phyloP scores from a whole-genome alignment of 2,113 vertebrate species.

The Eclectus roratus region DNA sequence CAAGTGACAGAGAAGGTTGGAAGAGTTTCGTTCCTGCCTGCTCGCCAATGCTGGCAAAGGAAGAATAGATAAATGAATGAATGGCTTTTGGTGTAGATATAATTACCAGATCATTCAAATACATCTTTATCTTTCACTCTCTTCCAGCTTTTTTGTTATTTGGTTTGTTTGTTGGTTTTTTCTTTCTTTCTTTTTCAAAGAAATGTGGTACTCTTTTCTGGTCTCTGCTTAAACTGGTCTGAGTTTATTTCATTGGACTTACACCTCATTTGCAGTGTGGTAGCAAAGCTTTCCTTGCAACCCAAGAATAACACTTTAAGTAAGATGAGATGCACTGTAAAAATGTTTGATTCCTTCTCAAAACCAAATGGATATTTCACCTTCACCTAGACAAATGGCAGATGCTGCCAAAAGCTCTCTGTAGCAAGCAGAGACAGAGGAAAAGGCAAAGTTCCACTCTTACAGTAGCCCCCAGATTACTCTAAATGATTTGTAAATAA shows the following conservation, averaged over 20 bases:
- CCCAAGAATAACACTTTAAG: background rate
- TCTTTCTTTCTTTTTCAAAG: background rate
- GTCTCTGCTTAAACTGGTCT: background rate
- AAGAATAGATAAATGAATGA: background rate
- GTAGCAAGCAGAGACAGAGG: background rate
- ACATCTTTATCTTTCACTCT: background rate
- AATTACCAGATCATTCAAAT: conserved; percentile 23
- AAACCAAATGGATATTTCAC: background rate
- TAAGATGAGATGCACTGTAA: background rate
- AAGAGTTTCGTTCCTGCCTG: background rate
- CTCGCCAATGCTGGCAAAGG: background rate
- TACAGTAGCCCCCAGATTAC: background rate
- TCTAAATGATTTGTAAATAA: background rate
- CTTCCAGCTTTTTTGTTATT: background rate
- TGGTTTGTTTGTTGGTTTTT: background rate
- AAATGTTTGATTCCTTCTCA: background rate
- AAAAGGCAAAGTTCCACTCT: conserved; percentile 15
- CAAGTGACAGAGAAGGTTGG: background rate
- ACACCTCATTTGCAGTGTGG: background rate
- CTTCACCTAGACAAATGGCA: conserved; percentile 23
- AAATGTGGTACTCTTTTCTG: background rate
- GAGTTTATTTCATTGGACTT: background rate
- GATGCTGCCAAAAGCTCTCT: background rate
- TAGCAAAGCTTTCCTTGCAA: background rate
- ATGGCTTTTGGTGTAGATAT: background rate